These are phyloP conservation scores for Collichthys lucidus DNA, from an alignment of 2,113 vertebrate genomes.

Conservation along the genomic window DNA sequence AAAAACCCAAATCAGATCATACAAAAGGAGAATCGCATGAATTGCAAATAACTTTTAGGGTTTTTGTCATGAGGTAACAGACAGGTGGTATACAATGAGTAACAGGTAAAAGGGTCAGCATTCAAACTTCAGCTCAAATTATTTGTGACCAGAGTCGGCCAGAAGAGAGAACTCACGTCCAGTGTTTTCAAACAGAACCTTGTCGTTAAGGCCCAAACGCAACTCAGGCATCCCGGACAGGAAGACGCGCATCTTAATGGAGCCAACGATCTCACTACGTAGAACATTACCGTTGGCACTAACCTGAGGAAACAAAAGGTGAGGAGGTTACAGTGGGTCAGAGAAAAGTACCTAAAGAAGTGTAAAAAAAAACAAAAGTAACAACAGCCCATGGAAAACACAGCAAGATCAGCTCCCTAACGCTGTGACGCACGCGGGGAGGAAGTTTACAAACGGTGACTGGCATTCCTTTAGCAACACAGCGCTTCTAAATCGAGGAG, in stretches of 20 bases:
- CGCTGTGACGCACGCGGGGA: constrained; percentile 47
- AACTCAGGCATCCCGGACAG: constrained; percentile 98
- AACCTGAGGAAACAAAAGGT: constrained; percentile 82
- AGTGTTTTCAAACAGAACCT: constrained; percentile 98
- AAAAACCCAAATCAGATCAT: not conserved
- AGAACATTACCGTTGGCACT: constrained; percentile 97
- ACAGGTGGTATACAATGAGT: not conserved
- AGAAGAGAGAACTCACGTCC: constrained; percentile 91
- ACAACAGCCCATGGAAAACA: not conserved
- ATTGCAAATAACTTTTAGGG: not conserved
- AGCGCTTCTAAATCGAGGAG: constrained; percentile 50
- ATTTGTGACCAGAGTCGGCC: not conserved
- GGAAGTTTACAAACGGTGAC: constrained; percentile 56
- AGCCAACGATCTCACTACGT: constrained; percentile 97
- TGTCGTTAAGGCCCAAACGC: constrained; percentile 96
- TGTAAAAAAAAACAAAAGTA: not conserved
- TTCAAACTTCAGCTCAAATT: not conserved
- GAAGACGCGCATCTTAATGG: constrained; percentile 99
- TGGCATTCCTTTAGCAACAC: constrained; percentile 53
- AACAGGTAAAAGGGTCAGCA: not conserved
- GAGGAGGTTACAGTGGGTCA: not conserved
- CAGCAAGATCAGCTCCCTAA: not conserved
- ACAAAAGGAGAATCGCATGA: not conserved
- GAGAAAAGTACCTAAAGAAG: not conserved
- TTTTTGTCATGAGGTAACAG: not conserved